Percentiles rank a stretch among this genome's conserved stretches.
These are phyloP conservation scores for Colletes gigas DNA, from an alignment of 1,140 invertebrate species.

Conservation along the genomic window DNA sequence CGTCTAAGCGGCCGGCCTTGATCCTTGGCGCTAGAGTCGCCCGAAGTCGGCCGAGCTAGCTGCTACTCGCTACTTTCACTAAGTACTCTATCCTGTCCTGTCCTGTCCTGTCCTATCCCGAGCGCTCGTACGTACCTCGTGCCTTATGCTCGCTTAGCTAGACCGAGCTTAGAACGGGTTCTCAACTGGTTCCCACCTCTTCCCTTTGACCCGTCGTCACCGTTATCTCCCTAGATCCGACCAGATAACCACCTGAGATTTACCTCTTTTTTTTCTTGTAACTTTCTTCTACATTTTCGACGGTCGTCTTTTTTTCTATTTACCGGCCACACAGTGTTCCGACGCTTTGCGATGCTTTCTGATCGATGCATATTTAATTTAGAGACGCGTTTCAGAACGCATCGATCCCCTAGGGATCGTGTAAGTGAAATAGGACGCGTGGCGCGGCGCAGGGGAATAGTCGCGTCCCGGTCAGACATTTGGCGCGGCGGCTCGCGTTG, in stretches of 20 bases:
- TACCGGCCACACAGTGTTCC: too few relatives aligned
- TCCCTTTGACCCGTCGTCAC: slow-evolving; percentile 2
- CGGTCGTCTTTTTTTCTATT: not conserved
- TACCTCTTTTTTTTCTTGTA: slow-evolving; percentile 11
- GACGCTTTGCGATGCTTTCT: too few relatives aligned
- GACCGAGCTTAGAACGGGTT: slow-evolving; percentile 57
- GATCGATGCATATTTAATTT: too few relatives aligned
- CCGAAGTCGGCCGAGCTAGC: slow-evolving; percentile 59
- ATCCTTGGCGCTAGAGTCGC: slow-evolving; percentile 77
- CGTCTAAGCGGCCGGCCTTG: slow-evolving; percentile 74
- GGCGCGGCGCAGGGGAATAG: not conserved
- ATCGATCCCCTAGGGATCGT: too few relatives aligned
- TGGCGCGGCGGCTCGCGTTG: not conserved
- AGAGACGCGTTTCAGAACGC: too few relatives aligned
- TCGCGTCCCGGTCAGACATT: not conserved
- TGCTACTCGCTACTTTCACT: slow-evolving; percentile 75
- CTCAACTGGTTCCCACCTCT: slow-evolving; percentile 57
- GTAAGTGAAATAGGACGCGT: not conserved
- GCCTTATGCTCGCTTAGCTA: slow-evolving; percentile 67
- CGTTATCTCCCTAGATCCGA: slow-evolving; percentile 33
- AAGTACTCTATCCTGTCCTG: slow-evolving; percentile 65
- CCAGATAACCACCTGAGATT: slow-evolving; percentile 26
- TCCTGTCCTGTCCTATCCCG: slow-evolving; percentile 53
- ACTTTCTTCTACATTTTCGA: not conserved
- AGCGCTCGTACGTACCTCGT: slow-evolving; percentile 45